Conservation (phyloP, 2,113 vertebrate genomes). For the Seriola aureovittata region DNA sequence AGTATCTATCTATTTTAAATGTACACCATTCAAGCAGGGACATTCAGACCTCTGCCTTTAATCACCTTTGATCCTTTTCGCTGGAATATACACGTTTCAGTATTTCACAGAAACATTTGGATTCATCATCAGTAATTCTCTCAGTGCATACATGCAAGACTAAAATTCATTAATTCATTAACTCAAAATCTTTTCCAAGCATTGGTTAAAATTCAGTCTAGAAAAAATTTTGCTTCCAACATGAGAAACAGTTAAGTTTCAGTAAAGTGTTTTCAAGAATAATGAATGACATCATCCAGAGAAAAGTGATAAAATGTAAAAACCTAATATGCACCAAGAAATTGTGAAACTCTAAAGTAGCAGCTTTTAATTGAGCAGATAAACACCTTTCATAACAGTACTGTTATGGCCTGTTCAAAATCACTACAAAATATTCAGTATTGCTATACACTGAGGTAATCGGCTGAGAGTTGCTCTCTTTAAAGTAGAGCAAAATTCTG, state of each 20-base stretch:
- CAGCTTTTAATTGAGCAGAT: neutral
- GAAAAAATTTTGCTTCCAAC: neutral
- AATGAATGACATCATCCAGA: neutral
- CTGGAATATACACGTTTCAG: neutral
- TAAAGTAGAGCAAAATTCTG: neutral
- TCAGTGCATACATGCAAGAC: constrained; percentile 3
- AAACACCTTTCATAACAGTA: neutral
- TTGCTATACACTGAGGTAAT: neutral
- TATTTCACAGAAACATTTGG: constrained; percentile 16
- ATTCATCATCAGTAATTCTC: constrained; percentile 1
- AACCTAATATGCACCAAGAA: neutral
- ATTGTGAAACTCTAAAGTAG: neutral
- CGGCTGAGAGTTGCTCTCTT: neutral
- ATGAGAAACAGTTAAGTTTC: neutral
- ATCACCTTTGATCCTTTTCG: neutral
- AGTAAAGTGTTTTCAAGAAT: neutral
- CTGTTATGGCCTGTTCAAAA: neutral
- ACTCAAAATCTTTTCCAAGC: neutral
- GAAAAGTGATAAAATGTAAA: neutral
- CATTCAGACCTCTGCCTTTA: neutral
- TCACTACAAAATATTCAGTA: neutral
- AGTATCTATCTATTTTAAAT: neutral
- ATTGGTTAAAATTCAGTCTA: neutral
- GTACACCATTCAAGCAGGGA: neutral
- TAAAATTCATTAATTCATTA: neutral